Evolutionary conservation across 2,888 invertebrate species (phyloP).

Genomic region (Melanchra persicariae): DNA sequence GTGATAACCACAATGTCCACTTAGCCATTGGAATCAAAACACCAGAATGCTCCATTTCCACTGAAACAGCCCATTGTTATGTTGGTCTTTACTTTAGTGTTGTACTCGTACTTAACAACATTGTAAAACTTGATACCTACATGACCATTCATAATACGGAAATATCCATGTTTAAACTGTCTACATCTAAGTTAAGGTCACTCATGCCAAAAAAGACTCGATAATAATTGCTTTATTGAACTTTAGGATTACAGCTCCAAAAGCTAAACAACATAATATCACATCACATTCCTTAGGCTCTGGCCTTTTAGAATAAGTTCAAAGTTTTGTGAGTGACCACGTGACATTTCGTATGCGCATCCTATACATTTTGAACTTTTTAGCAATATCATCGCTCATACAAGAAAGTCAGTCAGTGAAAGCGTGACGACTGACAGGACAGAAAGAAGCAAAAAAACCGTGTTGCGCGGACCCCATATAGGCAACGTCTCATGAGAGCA

Average conservation of each 20-base stretch:
- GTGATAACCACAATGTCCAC: slow-evolving; percentile 34
- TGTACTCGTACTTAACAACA: slow-evolving; percentile 13
- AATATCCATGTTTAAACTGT: not conserved
- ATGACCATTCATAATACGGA: not conserved
- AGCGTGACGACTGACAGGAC: too few relatives aligned
- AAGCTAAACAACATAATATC: too few relatives aligned
- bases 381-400: not conserved
- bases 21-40: slow-evolving; percentile 34
- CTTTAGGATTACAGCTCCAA: not conserved
- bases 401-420: too few relatives aligned
- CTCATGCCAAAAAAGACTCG: too few relatives aligned
- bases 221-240: not conserved
- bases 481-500: too few relatives aligned
- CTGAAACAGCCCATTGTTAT: slow-evolving; percentile 42
- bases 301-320: too few relatives aligned
- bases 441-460: too few relatives aligned
- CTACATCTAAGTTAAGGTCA: not conserved
- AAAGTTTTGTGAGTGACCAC: not conserved
- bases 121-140: slow-evolving; percentile 29
- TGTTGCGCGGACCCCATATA: too few relatives aligned
- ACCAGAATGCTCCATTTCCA: slow-evolving; percentile 34
- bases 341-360: not conserved
- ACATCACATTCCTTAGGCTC: not conserved
- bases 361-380: not conserved
- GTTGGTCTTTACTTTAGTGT: not conserved